These are phyloP conservation scores for Bombus soroeensis DNA, from an alignment of 1,140 invertebrate species.

Conservation along the genomic window DNA sequence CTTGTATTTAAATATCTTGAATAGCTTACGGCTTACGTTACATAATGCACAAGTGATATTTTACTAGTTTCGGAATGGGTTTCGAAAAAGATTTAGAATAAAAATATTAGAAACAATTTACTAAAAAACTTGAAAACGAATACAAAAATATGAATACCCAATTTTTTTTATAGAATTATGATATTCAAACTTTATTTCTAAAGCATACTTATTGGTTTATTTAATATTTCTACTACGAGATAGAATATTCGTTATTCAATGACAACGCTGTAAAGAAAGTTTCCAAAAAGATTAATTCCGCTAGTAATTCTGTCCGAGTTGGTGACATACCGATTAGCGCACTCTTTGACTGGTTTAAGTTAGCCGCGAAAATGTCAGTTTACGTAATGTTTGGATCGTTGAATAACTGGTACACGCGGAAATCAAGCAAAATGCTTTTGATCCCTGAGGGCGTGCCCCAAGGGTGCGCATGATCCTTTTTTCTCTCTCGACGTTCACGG, in stretches of 20 bases:
- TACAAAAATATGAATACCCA: neutral
- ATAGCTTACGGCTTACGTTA: constrained; percentile 21
- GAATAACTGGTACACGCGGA: constrained; percentile 71
- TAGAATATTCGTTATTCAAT: neutral
- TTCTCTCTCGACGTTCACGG: neutral
- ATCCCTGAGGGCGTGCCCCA: constrained; percentile 59
- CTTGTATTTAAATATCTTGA: constrained; percentile 30
- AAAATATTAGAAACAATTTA: neutral
- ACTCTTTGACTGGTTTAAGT: constrained; percentile 27
- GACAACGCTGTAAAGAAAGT: too few relatives aligned
- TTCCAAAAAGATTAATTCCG: neutral
- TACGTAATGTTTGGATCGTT: constrained; percentile 71
- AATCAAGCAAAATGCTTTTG: constrained; percentile 55
- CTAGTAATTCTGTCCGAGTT: neutral
- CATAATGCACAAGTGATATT: constrained; percentile 18
- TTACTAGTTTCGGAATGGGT: neutral
- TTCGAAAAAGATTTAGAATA: neutral
- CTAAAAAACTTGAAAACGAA: too few relatives aligned
- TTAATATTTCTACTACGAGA: neutral
- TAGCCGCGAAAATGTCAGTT: constrained; percentile 74
- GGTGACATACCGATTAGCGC: neutral
- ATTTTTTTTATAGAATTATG: neutral
- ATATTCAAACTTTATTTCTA: neutral
- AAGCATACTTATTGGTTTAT: neutral
- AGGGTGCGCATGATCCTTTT: constrained; percentile 35